These are phyloP conservation scores for Thelaira solivaga DNA, from an alignment of 2,888 invertebrate genomes.

Conservation along the genomic window DNA sequence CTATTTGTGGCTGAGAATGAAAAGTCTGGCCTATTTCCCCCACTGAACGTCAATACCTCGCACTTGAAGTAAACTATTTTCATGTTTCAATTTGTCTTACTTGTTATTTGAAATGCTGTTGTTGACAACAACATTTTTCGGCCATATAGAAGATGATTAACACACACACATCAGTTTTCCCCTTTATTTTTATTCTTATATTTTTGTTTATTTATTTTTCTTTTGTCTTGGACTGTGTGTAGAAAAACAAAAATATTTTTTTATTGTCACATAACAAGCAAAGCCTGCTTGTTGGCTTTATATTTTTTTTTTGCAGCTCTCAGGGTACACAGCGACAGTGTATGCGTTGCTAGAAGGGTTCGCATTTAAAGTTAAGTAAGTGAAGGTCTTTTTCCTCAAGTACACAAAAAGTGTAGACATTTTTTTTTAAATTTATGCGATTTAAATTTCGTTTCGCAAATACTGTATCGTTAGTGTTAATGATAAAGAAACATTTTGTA, in stretches of 20 bases:
- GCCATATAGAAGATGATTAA: too few relatives aligned
- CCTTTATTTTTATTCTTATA: conserved; percentile 10
- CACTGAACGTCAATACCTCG: too few relatives aligned
- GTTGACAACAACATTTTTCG: too few relatives aligned
- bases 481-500: background rate
- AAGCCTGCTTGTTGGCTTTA: too few relatives aligned
- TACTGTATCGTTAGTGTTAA: background rate
- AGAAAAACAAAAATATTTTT: background rate
- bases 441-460: conserved; percentile 42
- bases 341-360: background rate
- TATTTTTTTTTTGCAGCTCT: background rate
- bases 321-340: background rate
- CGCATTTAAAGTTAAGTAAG: conserved; percentile 22
- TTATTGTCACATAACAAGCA: conserved; percentile 14
- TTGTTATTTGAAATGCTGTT: too few relatives aligned
- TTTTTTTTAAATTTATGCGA: conserved; percentile 53
- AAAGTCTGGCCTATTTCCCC: too few relatives aligned
- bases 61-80: too few relatives aligned
- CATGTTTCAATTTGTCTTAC: too few relatives aligned
- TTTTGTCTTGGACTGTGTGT: background rate
- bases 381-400: conserved; percentile 33
- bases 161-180: background rate
- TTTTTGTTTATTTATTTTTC: background rate
- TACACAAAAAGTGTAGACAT: background rate
- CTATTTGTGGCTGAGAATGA: too few relatives aligned